Conservation (phyloP, 2,113 vertebrate species). For the Corythornis madagascariensis region DNA sequence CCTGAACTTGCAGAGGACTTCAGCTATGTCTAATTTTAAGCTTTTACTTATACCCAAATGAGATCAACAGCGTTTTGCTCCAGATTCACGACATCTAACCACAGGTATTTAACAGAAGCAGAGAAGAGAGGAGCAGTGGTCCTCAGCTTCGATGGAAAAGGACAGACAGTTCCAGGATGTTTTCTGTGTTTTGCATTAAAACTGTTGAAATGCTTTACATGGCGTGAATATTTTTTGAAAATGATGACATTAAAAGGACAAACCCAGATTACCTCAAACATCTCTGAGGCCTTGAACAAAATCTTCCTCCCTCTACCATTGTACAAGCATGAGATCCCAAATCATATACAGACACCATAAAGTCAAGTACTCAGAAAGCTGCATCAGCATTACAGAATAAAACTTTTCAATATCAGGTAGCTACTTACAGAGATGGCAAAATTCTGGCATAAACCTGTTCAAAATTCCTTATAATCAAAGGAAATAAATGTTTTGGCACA, state of each 20-base stretch:
- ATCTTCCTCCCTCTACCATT: not conserved
- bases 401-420: not conserved
- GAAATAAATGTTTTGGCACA: not conserved
- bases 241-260: not conserved
- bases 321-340: not conserved
- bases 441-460: not conserved
- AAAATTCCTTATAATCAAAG: not conserved
- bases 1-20: conserved; percentile 5
- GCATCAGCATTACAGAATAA: not conserved
- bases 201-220: not conserved
- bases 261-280: not conserved
- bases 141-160: not conserved
- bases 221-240: not conserved
- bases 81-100: not conserved
- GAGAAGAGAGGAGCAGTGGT: not conserved
- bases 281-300: not conserved
- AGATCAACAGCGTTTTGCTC: not conserved
- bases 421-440: not conserved
- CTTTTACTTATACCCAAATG: not conserved
- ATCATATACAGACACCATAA: not conserved
- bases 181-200: not conserved
- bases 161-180: not conserved
- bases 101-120: not conserved
- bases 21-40: conserved; percentile 20
- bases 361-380: not conserved